Conservation (phyloP, 2,113 vertebrate species). For the Gorsachius goisagi region DNA sequence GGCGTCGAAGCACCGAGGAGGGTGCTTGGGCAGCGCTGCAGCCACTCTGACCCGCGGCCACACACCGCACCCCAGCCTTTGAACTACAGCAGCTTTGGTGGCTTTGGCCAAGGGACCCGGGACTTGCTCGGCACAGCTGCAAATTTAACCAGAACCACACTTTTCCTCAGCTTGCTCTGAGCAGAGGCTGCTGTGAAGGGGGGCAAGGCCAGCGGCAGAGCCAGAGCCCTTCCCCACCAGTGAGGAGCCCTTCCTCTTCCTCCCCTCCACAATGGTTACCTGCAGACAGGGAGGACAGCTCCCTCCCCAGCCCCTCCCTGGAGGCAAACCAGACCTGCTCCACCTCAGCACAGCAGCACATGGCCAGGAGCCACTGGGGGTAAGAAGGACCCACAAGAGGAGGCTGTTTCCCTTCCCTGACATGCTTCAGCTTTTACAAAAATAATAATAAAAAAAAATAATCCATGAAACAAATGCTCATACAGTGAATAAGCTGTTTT, state of each 20-base stretch:
- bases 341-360: accelerated
- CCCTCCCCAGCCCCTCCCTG: accelerated
- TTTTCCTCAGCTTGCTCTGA: not conserved
- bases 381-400: not conserved
- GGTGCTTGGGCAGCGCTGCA: not conserved
- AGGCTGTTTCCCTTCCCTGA: not conserved
- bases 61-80: not conserved
- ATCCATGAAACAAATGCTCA: not conserved
- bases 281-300: accelerated
- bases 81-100: not conserved
- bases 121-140: accelerated
- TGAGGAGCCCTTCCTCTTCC: not conserved
- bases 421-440: not conserved
- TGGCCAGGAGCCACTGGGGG: not conserved
- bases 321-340: not conserved
- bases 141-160: accelerated
- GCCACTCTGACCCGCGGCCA: not conserved
- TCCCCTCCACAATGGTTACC: not conserved
- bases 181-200: not conserved
- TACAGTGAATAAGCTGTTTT: conserved; percentile 77
- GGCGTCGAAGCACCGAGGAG: not conserved
- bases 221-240: not conserved
- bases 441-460: not conserved
- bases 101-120: not conserved
- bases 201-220: not conserved